These are phyloP conservation scores for Heliconius eleuchia DNA, from an alignment of 1,140 invertebrate genomes.

Conservation along the genomic window DNA sequence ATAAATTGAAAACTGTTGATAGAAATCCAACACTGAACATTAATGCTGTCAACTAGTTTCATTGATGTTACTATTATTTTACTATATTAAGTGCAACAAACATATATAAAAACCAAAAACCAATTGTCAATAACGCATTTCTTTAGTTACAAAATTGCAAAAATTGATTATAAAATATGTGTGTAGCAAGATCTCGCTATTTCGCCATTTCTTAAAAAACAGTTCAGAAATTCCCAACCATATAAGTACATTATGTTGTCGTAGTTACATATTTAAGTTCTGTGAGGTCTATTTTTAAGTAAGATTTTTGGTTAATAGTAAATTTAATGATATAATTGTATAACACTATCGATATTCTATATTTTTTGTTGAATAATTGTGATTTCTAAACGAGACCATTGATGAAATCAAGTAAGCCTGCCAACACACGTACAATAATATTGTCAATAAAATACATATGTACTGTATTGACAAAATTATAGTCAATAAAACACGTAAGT, in stretches of 20 bases:
- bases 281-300: neutral
- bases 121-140: slow-evolving; percentile 57
- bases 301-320: neutral
- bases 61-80: slow-evolving; percentile 48
- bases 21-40: slow-evolving; percentile 49
- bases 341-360: too few species aligned
- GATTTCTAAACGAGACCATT: too few species aligned
- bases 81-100: slow-evolving; percentile 46
- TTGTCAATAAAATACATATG: too few species aligned
- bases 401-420: too few species aligned
- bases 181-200: slow-evolving; percentile 61
- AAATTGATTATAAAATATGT: slow-evolving; percentile 61
- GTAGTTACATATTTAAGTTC: too few species aligned
- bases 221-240: neutral
- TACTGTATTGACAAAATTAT: too few species aligned
- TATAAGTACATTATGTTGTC: neutral
- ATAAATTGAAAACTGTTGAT: slow-evolving; percentile 55
- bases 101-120: slow-evolving; percentile 44
- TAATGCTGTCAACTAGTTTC: slow-evolving; percentile 57
- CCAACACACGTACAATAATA: too few species aligned
- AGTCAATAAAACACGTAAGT: too few species aligned
- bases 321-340: too few species aligned
- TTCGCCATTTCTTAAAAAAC: slow-evolving; percentile 69
- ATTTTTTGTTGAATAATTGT: too few species aligned
- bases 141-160: slow-evolving; percentile 56